phyloP scores from a whole-genome alignment of 2,797 vertebrate species.

The Pterois miles region DNA sequence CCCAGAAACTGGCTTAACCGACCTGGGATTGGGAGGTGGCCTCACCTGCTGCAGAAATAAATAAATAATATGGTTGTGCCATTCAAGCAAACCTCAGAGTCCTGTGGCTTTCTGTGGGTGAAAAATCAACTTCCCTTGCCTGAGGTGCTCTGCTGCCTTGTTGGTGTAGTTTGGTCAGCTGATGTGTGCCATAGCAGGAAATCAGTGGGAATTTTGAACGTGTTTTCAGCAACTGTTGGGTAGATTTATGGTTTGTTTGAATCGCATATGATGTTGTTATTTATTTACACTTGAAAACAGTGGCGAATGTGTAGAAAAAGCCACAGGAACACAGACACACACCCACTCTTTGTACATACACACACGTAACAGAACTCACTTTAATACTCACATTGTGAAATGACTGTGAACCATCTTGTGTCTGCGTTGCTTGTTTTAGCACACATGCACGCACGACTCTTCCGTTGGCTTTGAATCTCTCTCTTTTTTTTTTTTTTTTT shows the following conservation, averaged over 20 bases:
- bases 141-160: constrained; percentile 55
- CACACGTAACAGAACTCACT: constrained; percentile 62
- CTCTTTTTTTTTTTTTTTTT: constrained; percentile 35
- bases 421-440: constrained; percentile 66
- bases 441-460: constrained; percentile 62
- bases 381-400: constrained; percentile 71
- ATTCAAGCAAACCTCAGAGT: constrained; percentile 76
- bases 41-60: constrained; percentile 31
- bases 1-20: constrained; percentile 91
- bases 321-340: constrained; percentile 54
- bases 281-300: constrained; percentile 67
- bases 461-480: constrained; percentile 49
- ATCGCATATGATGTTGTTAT: constrained; percentile 67
- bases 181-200: constrained; percentile 53
- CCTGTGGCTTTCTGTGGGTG: constrained; percentile 41
- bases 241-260: constrained; percentile 75
- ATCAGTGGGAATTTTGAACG: constrained; percentile 21
- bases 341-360: constrained; percentile 72
- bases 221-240: constrained; percentile 33
- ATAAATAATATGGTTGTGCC: constrained; percentile 72
- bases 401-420: constrained; percentile 68
- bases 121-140: constrained; percentile 44
- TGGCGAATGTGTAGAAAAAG: constrained; percentile 49
- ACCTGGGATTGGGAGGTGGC: constrained; percentile 32
- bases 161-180: constrained; percentile 58